Percentiles rank a stretch among this genome's conserved stretches.
phyloP scores from a whole-genome alignment of 92 coral and sea anemone species.

The Umimayanthus chanpuru region DNA sequence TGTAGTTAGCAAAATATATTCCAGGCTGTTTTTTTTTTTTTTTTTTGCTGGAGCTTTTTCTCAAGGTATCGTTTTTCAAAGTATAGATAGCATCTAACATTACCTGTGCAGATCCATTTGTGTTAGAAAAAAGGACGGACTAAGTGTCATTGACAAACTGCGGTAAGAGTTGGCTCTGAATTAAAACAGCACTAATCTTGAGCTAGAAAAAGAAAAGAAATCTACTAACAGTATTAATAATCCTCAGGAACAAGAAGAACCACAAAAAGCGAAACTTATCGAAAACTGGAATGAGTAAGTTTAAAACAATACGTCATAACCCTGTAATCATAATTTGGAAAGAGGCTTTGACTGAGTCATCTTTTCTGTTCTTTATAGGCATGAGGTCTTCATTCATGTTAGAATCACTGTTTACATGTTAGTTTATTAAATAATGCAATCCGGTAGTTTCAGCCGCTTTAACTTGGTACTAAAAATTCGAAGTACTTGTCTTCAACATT shows the following conservation, averaged over 20 bases:
- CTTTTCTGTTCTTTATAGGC: too few relatives aligned
- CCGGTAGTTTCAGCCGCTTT: background rate
- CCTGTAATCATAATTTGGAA: too few relatives aligned
- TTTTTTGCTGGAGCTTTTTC: too few relatives aligned
- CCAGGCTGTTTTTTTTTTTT: too few relatives aligned
- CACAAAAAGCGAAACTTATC: background rate
- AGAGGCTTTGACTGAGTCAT: too few relatives aligned
- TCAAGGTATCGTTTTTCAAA: too few relatives aligned
- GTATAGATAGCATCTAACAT: too few relatives aligned
- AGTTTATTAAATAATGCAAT: too few relatives aligned
- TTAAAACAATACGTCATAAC: too few relatives aligned
- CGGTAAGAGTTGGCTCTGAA: background rate
- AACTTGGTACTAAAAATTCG: background rate
- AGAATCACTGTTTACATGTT: background rate
- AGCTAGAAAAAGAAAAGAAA: background rate
- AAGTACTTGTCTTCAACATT: background rate
- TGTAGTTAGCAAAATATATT: too few relatives aligned
- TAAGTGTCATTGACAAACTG: background rate
- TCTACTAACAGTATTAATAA: background rate
- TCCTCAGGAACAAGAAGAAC: background rate
- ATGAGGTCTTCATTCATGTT: too few relatives aligned
- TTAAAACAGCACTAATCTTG: background rate
- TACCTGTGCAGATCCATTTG: background rate
- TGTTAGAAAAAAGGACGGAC: background rate
- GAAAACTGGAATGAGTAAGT: background rate